A percentile compares a stretch with the other conserved stretches of the same genome.
These are phyloP conservation scores for Pyrocoelia pectoralis DNA, from an alignment of 2,888 invertebrate species.

Conservation along the genomic window DNA sequence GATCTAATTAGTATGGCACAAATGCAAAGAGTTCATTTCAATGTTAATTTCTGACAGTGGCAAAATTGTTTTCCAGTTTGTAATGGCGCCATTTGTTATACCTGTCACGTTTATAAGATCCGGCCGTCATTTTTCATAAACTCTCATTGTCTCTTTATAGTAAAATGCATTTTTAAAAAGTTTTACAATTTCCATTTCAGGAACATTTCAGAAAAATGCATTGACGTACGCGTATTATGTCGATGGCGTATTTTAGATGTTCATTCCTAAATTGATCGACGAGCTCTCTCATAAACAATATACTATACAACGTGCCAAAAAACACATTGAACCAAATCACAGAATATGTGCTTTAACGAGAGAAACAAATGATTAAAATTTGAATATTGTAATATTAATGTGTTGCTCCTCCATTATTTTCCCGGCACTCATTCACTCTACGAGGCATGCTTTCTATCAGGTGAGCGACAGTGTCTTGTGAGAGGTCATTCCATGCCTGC, in stretches of 20 bases:
- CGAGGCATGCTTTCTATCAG: too few relatives aligned
- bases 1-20: neutral
- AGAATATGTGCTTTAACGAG: too few relatives aligned
- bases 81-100: neutral
- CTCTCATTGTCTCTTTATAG: neutral
- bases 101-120: neutral
- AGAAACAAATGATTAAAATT: too few relatives aligned
- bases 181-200: neutral
- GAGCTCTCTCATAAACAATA: too few relatives aligned
- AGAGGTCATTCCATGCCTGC: too few relatives aligned
- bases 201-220: neutral
- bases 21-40: neutral
- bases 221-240: neutral
- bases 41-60: neutral
- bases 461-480: too few relatives aligned
- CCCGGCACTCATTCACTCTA: too few relatives aligned
- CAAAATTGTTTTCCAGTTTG: neutral
- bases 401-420: too few relatives aligned
- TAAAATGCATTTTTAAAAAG: neutral
- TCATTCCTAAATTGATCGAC: too few relatives aligned
- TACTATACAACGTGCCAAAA: too few relatives aligned
- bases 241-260: neutral
- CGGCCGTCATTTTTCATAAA: slow-evolving; percentile 1
- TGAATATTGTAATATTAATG: too few relatives aligned
- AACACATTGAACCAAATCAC: too few relatives aligned